Evolutionary conservation across 2,888 invertebrate species (phyloP).

Genomic region (Stenotaenia linearis): DNA sequence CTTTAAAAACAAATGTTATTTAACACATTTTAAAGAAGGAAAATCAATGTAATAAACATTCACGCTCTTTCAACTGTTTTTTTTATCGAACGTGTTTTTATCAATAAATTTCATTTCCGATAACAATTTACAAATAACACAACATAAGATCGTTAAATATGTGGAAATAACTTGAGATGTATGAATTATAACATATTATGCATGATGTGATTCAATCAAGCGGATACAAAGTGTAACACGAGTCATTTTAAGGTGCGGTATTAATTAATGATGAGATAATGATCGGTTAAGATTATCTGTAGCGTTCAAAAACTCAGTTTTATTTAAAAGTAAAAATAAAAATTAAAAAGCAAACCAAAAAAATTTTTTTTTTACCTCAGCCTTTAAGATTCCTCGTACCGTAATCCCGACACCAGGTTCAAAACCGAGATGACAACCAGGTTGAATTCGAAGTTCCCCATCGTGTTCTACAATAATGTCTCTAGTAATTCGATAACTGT

Average conservation of each 20-base stretch:
- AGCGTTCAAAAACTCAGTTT: no score
- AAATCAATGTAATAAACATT: not conserved
- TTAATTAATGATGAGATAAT: not conserved
- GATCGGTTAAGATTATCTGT: not conserved
- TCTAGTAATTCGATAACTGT: conserved; percentile 63
- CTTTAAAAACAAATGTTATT: conserved; percentile 14
- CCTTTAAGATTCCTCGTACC: conserved; percentile 78
- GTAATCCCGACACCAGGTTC: conserved; percentile 90
- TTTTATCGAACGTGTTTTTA: no score
- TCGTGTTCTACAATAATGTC: conserved; percentile 72
- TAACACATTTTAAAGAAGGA: not conserved
- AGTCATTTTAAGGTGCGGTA: not conserved
- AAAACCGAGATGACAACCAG: conserved; percentile 84
- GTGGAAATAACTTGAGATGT: no score
- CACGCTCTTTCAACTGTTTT: no score
- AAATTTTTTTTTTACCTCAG: no score
- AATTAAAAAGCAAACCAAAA: conserved; percentile 30
- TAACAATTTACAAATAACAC: no score
- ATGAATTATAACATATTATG: not conserved
- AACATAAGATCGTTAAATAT: no score
- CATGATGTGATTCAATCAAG: not conserved
- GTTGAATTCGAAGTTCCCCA: conserved; percentile 75
- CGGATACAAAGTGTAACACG: not conserved
- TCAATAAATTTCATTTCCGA: no score
- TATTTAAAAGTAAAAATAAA: not conserved